A percentile compares a stretch with the other conserved stretches of the same genome.
Conservation (phyloP, 2,888 invertebrate species). For the Linyphia triangularis region DNA sequence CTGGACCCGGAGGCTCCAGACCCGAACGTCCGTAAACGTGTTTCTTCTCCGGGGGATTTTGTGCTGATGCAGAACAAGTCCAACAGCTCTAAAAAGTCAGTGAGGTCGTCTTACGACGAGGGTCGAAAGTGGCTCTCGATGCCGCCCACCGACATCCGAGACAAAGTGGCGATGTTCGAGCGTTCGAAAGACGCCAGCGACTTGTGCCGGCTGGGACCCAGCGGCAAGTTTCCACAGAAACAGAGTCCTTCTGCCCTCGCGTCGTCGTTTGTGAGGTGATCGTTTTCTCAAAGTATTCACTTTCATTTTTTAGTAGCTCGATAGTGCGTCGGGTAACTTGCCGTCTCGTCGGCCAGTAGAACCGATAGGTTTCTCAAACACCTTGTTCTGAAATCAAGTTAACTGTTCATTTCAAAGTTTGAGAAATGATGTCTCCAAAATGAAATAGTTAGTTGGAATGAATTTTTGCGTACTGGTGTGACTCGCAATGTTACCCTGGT, state of each 20-base stretch:
- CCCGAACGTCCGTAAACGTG: conserved; percentile 2
- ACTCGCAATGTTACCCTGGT: conserved; percentile 35
- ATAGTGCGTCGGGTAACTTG: conserved; percentile 1
- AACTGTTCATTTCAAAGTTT: background rate
- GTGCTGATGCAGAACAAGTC: conserved; percentile 52
- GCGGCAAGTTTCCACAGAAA: conserved; percentile 72
- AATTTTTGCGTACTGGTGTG: conserved; percentile 12
- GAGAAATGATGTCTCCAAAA: background rate
- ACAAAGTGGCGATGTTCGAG: conserved; percentile 75
- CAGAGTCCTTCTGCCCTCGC: conserved; percentile 69
- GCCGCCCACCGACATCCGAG: conserved; percentile 67
- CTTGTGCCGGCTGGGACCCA: conserved; percentile 70
- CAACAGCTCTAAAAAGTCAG: conserved; percentile 31
- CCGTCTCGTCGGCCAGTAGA: background rate
- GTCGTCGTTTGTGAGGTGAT: conserved; percentile 73
- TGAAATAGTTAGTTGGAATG: background rate
- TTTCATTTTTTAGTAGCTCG: conserved; percentile 34
- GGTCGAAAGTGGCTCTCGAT: conserved; percentile 60
- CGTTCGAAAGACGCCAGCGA: conserved; percentile 72
- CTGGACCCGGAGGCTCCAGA: background rate
- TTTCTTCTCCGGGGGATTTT: conserved; percentile 14
- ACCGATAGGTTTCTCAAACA: too few species aligned
- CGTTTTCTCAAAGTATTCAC: conserved; percentile 50
- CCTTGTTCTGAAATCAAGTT: too few species aligned
- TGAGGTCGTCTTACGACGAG: conserved; percentile 36